Evolutionary conservation across 2,888 invertebrate species (phyloP).

Genomic region (Dryobota labecula): DNA sequence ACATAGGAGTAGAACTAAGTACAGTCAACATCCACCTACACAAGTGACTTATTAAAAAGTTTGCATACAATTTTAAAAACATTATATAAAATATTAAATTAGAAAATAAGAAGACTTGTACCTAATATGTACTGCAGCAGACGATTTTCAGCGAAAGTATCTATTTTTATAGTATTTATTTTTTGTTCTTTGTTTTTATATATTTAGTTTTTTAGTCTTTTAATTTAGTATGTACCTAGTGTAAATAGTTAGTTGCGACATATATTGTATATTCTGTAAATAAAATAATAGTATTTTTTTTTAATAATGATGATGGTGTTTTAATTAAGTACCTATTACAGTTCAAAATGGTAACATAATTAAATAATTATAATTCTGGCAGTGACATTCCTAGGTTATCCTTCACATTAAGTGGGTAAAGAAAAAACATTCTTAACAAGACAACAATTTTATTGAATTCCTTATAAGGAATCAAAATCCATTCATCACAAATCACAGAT

Average conservation of each 20-base stretch:
- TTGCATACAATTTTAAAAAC: background rate
- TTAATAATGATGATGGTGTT: background rate
- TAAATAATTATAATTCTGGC: background rate
- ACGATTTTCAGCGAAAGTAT: background rate
- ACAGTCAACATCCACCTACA: background rate
- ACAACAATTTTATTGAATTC: constrained; percentile 12
- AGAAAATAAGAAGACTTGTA: background rate
- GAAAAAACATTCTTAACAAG: constrained; percentile 12
- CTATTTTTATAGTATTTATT: too few relatives aligned
- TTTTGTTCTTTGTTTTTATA: too few relatives aligned
- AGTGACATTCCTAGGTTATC: background rate
- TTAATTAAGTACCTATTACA: background rate
- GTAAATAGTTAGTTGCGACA: too few relatives aligned
- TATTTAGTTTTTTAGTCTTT: too few relatives aligned
- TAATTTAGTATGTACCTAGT: too few relatives aligned
- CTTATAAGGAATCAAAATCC: constrained; percentile 6
- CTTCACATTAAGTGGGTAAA: background rate
- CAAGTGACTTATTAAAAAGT: background rate
- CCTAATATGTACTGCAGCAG: background rate
- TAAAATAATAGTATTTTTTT: too few relatives aligned
- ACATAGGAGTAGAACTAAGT: background rate
- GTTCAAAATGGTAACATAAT: background rate
- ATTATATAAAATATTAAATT: background rate
- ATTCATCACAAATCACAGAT: constrained; percentile 6
- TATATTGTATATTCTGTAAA: too few relatives aligned